phyloP scores from a whole-genome alignment of 2,888 invertebrate species.

The Thymelicus lineola region DNA sequence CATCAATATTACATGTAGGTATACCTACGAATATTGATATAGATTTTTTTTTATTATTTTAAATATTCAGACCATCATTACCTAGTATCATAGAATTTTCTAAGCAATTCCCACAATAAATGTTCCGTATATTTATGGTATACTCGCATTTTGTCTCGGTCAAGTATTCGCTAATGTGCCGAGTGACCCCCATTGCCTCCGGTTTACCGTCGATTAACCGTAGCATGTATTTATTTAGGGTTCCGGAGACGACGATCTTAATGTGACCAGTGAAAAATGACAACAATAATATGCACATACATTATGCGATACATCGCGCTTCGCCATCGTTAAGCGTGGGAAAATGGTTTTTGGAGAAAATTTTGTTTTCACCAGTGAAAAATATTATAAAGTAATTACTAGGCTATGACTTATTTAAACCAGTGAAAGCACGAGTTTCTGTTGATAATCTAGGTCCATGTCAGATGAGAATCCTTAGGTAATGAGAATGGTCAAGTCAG shows the following conservation, averaged over 20 bases:
- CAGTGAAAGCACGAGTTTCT: no score
- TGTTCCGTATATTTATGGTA: conserved; percentile 25
- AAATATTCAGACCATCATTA: not conserved
- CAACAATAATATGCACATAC: conserved; percentile 44
- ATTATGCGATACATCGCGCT: conserved; percentile 14
- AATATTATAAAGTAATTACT: no score
- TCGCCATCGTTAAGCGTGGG: no score
- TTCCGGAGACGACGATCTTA: conserved; percentile 62
- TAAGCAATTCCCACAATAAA: not conserved
- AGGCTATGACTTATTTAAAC: no score
- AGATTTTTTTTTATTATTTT: no score
- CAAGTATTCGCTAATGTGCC: conserved; percentile 59
- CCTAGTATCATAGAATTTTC: not conserved
- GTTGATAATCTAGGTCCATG: no score
- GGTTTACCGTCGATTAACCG: conserved; percentile 79
- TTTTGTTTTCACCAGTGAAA: no score
- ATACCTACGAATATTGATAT: no score
- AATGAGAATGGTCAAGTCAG: no score
- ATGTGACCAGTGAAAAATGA: conserved; percentile 73
- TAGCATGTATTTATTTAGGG: conserved; percentile 79
- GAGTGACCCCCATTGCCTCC: conserved; percentile 57
- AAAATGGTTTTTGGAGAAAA: no score
- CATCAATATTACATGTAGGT: no score
- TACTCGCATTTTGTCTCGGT: conserved; percentile 50
- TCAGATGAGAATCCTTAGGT: no score